A percentile compares a stretch with the other conserved stretches of the same genome.
phyloP scores from a whole-genome alignment of 23 tunicate species.

The Styela plicata region DNA sequence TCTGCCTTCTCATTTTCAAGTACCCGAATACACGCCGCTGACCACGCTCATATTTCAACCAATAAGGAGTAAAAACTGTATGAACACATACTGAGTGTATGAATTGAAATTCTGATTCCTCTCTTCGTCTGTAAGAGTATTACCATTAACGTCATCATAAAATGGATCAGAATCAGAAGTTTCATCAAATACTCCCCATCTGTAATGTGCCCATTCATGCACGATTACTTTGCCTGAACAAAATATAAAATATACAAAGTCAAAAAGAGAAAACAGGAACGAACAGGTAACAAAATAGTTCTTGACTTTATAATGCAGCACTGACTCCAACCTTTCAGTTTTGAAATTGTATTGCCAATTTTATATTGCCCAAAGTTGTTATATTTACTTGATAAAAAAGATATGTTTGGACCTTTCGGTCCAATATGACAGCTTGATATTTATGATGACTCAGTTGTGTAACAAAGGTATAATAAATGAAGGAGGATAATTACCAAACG shows the following conservation, averaged over 20 bases:
- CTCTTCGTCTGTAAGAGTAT: neutral
- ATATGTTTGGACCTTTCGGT: no score
- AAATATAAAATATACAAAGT: no score
- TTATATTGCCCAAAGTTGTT: neutral
- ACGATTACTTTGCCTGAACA: conserved; percentile 58
- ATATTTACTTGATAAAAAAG: no score
- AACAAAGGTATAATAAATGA: no score
- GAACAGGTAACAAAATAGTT: no score
- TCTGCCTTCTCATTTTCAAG: no score
- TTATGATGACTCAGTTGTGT: no score
- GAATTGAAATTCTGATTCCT: neutral
- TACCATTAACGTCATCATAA: conserved; percentile 32
- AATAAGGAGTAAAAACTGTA: no score
- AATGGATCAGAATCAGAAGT: conserved; percentile 39
- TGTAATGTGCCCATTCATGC: conserved; percentile 79
- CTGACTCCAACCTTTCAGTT: neutral
- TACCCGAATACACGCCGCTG: no score
- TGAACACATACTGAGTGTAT: conserved; percentile 11
- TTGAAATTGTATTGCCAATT: neutral
- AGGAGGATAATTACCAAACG: no score
- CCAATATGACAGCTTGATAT: no score
- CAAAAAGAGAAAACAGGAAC: neutral
- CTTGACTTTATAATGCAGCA: neutral
- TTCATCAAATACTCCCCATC: conserved; percentile 90
- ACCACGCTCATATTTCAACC: no score